phyloP scores from a whole-genome alignment of 2,797 vertebrate species.

The Rachycentron canadum region DNA sequence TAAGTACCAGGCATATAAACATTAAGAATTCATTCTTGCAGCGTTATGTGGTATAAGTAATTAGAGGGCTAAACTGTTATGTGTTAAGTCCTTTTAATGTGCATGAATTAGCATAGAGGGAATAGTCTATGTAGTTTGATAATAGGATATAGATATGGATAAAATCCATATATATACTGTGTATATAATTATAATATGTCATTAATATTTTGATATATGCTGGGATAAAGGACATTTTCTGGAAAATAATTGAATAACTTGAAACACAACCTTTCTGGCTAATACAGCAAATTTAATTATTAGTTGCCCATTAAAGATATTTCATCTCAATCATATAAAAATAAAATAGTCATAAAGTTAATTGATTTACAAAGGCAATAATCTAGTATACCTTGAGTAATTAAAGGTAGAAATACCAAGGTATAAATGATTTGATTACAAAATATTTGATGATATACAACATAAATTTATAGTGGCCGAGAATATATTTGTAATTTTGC shows the following conservation, averaged over 20 bases:
- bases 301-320: not conserved
- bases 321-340: not conserved
- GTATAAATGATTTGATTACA: not conserved
- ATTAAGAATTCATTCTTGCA: not conserved
- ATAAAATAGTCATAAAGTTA: not conserved
- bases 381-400: not conserved
- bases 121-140: not conserved
- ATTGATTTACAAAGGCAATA: not conserved
- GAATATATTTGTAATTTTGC: not conserved
- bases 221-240: not conserved
- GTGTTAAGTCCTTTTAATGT: not conserved
- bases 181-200: too few relatives aligned
- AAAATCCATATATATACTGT: not conserved
- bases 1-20: not conserved
- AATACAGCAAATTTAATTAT: not conserved
- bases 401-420: not conserved
- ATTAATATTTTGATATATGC: not conserved
- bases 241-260: not conserved
- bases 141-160: not conserved
- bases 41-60: not conserved
- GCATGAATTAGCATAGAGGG: not conserved
- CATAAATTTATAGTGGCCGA: not conserved
- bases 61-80: not conserved
- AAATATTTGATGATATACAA: not conserved
- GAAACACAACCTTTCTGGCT: not conserved